Percentiles rank a stretch among this genome's conserved stretches.
Evolutionary conservation across 2,113 vertebrate species (phyloP).

Genomic region (Myxocyprinus asiaticus): DNA sequence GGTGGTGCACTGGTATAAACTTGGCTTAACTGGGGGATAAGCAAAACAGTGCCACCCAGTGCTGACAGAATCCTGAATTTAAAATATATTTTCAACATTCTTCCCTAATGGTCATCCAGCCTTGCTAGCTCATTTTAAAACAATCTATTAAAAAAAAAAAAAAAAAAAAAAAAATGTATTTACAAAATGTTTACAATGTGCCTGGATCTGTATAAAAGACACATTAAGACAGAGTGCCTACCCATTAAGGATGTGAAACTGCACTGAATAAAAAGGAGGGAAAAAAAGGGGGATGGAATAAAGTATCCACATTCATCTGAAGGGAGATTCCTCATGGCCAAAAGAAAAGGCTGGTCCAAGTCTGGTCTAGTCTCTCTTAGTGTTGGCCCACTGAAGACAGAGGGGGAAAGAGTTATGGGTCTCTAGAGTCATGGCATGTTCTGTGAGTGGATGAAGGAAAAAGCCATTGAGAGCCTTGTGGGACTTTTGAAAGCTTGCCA

Average conservation of each 20-base stretch:
- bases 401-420: constrained; percentile 75
- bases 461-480: constrained; percentile 50
- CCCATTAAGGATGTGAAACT: constrained; percentile 65
- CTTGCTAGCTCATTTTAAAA: constrained; percentile 76
- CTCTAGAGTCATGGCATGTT: constrained; percentile 74
- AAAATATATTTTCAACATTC: constrained; percentile 40
- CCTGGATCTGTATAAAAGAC: constrained; percentile 59
- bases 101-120: constrained; percentile 58
- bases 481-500: constrained; percentile 55
- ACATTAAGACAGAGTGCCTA: constrained; percentile 61
- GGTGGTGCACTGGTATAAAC: constrained; percentile 17
- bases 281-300: too few relatives aligned
- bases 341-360: constrained; percentile 56
- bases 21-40: neutral
- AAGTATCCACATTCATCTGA: too few relatives aligned
- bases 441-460: constrained; percentile 54
- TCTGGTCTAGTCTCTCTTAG: constrained; percentile 66
- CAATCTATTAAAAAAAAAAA: constrained; percentile 78
- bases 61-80: constrained; percentile 60
- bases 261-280: constrained; percentile 27
- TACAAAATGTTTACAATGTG: constrained; percentile 72
- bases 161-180: constrained; percentile 74
- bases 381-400: constrained; percentile 73
- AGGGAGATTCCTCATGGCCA: too few relatives aligned
- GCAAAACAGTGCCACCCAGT: constrained; percentile 61